Evolutionary conservation across 2,888 invertebrate species (phyloP).

Genomic region (Chymomyza caudatula): DNA sequence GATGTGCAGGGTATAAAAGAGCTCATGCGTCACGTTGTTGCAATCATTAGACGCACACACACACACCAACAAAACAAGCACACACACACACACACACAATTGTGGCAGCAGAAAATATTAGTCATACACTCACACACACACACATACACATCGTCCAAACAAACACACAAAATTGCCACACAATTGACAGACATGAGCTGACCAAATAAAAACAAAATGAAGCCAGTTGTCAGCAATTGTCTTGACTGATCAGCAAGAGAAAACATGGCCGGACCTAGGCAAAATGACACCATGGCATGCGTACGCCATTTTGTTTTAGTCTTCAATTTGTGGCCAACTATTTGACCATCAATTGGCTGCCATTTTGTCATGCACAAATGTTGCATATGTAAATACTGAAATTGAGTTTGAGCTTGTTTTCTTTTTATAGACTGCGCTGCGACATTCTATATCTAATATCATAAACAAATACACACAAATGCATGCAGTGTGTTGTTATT

Average conservation of each 20-base stretch:
- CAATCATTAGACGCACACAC: conserved; percentile 53
- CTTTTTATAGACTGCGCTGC: background rate
- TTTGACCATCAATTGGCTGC: background rate
- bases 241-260: conserved; percentile 48
- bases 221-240: conserved; percentile 59
- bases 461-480: conserved; percentile 29
- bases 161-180: conserved; percentile 8
- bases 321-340: background rate
- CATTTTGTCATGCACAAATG: background rate
- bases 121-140: background rate
- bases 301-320: background rate
- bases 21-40: conserved; percentile 59
- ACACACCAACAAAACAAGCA: conserved; percentile 7
- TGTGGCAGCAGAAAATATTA: conserved; percentile 13
- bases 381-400: background rate
- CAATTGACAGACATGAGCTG: conserved; percentile 7
- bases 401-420: background rate
- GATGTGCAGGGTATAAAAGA: background rate
- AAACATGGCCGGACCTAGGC: background rate
- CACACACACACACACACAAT: conserved; percentile 24
- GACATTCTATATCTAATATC: conserved; percentile 62
- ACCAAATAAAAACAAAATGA: conserved; percentile 1
- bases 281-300: background rate
- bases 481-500: conserved; percentile 47
- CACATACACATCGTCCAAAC: conserved; percentile 14